Evolutionary conservation across 2,113 vertebrate genomes (phyloP), one percentile per base, ranked within the genome.

Genomic region (Synchiropus splendidus): DNA sequence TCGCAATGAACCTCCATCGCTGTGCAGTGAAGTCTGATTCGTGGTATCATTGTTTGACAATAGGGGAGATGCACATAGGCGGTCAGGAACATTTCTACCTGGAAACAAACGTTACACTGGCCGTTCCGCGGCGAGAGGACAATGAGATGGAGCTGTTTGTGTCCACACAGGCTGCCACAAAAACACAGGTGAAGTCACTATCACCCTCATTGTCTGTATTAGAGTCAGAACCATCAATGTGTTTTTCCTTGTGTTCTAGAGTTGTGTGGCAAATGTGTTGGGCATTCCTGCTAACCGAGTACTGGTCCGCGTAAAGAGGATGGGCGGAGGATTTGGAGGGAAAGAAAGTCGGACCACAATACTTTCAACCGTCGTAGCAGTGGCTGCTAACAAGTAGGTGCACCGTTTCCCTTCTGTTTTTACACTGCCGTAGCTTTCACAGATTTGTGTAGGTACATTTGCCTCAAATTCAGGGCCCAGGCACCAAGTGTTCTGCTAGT

Each of bases 81-180:
- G 95, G 95, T 12, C 95, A 99, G 67, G 93, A 99, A 1, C 95
- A 99, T 61, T 99, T 99, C 73, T 99, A 99, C 56, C 63, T 99
- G 85, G 95, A 98, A 82, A 92, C 94, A 18, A 82, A 99, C 2
- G 89, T 86, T 14, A 86, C 87, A 5, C 56, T 99, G 14, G 95
- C 93, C 10, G 82, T 98, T 31, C 95, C 95, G 0, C 85, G 82
- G 9, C 92, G 84, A 12, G 94, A 98, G 48, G 87, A 89, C 3
- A 90, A 88, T 1, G 94, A 96, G 77, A 92, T 99, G 86, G 95
- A 98, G 51, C 78, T 99, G 30, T 96, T 91, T 31, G 87, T 80
- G 2, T 91, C 94, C 0, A 97, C 94, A 0, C 95, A 99, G 77
- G 75, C 88, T 21, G 68, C 82, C 27, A 59, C 70, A 10, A 70